phyloP scores from a whole-genome alignment of 2,797 vertebrate genomes.

The Leucoraja ocellata region DNA sequence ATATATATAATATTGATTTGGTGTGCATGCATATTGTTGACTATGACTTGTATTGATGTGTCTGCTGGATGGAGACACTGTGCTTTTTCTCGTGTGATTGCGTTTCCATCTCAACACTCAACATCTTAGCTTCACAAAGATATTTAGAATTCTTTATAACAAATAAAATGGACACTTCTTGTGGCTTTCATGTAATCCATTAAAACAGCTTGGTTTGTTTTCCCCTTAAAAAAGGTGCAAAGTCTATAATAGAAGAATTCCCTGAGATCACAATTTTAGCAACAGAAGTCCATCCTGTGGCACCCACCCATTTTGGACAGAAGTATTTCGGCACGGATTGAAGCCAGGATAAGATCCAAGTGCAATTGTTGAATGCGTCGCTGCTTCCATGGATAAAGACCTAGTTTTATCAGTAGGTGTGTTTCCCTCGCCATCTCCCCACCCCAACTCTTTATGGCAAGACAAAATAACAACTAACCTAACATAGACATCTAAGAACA shows the following conservation, averaged over 20 bases:
- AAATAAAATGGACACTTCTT: not conserved
- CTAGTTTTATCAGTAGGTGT: not conserved
- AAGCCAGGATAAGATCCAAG: constrained; percentile 38
- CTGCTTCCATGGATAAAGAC: not conserved
- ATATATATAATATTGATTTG: not conserved
- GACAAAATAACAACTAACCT: not conserved
- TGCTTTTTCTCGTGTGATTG: not conserved
- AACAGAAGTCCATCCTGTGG: constrained; percentile 88
- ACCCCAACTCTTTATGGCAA: not conserved
- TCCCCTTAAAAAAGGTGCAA: constrained; percentile 70
- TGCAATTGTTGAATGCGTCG: not conserved
- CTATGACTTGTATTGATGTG: not conserved
- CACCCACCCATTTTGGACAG: constrained; percentile 93
- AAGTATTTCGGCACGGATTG: constrained; percentile 94
- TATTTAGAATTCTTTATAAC: not conserved
- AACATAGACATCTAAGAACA: not conserved
- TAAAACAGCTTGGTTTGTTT: not conserved
- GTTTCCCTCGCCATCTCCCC: not conserved
- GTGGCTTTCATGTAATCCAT: no score
- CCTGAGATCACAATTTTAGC: constrained; percentile 96
- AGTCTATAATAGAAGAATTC: constrained; percentile 94
- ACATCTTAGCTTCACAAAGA: not conserved
- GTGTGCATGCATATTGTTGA: not conserved
- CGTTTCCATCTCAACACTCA: not conserved
- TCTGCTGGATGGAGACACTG: not conserved